These are phyloP conservation scores for Myoxocephalus aenaeus DNA, from an alignment of 2,797 vertebrate species.

Conservation along the genomic window DNA sequence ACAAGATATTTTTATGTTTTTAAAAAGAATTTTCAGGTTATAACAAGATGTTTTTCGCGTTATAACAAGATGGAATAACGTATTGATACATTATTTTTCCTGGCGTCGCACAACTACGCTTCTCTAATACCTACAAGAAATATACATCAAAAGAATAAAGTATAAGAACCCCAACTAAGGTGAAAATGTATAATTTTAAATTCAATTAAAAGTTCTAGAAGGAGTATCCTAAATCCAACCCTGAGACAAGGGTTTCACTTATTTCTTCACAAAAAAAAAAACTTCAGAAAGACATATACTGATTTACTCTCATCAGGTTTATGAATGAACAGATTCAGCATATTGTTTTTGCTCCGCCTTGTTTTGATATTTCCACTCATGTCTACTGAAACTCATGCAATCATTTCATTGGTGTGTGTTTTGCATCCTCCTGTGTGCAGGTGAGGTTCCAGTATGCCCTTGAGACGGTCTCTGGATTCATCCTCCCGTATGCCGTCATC, in stretches of 20 bases:
- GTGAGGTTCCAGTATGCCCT: conserved; percentile 85
- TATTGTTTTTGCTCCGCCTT: neutral
- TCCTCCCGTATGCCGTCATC: conserved; percentile 88
- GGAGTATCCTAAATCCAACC: neutral
- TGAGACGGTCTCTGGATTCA: conserved; percentile 88
- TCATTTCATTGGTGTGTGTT: conserved; percentile 8
- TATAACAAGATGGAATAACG: too few relatives aligned
- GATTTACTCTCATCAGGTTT: neutral
- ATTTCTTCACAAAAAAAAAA: neutral
- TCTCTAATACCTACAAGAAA: too few relatives aligned
- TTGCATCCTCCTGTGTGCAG: conserved; percentile 54
- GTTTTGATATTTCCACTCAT: conserved; percentile 14
- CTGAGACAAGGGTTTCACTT: neutral
- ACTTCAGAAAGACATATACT: neutral
- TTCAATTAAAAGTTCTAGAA: neutral
- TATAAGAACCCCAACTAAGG: neutral
- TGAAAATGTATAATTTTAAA: neutral
- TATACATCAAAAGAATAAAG: neutral
- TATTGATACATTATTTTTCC: too few relatives aligned
- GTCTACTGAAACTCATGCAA: neutral
- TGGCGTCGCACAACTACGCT: too few relatives aligned
- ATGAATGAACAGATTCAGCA: neutral
- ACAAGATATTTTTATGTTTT: too few relatives aligned
- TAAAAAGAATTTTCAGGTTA: too few relatives aligned
- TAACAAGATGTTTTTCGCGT: too few relatives aligned